A percentile compares a stretch with the other conserved stretches of the same genome.
Conservation (phyloP, 1,140 invertebrate species). For the Hyles euphorbiae region DNA sequence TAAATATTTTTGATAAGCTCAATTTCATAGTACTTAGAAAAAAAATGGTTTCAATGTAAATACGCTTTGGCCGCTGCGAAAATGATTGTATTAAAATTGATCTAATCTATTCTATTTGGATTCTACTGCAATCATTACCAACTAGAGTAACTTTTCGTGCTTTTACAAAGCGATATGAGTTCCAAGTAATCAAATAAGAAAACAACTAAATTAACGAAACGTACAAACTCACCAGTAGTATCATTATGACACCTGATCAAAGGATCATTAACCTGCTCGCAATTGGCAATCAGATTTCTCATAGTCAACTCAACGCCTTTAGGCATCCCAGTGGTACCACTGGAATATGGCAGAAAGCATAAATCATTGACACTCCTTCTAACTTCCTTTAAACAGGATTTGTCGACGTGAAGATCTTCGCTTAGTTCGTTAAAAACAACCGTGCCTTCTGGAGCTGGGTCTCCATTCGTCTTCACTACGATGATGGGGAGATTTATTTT, state of each 20-base stretch:
- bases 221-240: slow-evolving; percentile 44
- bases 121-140: too few species aligned
- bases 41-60: too few species aligned
- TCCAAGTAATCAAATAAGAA: too few species aligned
- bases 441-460: slow-evolving; percentile 69
- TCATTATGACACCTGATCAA: slow-evolving; percentile 46
- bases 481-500: slow-evolving; percentile 77
- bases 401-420: slow-evolving; percentile 71
- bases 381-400: slow-evolving; percentile 65
- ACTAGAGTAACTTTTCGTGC: too few species aligned
- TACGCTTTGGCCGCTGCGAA: too few species aligned
- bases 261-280: slow-evolving; percentile 65
- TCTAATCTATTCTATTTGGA: too few species aligned
- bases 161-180: too few species aligned
- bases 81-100: too few species aligned
- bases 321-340: slow-evolving; percentile 92
- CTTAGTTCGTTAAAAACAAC: slow-evolving; percentile 78
- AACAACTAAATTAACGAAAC: too few species aligned
- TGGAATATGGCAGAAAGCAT: slow-evolving; percentile 82
- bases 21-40: too few species aligned
- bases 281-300: slow-evolving; percentile 78
- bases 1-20: too few species aligned
- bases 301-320: slow-evolving; percentile 92
- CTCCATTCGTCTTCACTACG: slow-evolving; percentile 67
- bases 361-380: slow-evolving; percentile 70